A percentile compares a stretch with the other conserved stretches of the same genome.
Evolutionary conservation across 1,140 invertebrate genomes (phyloP).

Genomic region (Scaptomyza pallida): DNA sequence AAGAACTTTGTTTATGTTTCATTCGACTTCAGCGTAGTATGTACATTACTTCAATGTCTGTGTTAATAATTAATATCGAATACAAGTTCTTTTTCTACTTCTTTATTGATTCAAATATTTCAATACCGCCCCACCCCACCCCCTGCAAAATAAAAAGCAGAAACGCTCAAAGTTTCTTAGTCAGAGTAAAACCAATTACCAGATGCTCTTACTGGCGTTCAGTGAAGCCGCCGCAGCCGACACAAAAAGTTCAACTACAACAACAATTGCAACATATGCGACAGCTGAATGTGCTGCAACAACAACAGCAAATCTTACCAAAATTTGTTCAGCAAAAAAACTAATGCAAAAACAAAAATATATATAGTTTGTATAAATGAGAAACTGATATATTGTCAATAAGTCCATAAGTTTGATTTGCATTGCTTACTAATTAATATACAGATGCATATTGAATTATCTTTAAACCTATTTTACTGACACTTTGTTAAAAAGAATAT

Average conservation of each 20-base stretch:
- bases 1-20: slow-evolving; percentile 18
- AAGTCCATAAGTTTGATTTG: slow-evolving; percentile 59
- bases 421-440: slow-evolving; percentile 65
- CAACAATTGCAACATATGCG: slow-evolving; percentile 16
- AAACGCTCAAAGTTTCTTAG: slow-evolving; percentile 47
- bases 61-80: slow-evolving; percentile 7
- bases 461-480: slow-evolving; percentile 62
- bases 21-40: not conserved
- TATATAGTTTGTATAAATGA: slow-evolving; percentile 53
- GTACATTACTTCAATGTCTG: slow-evolving; percentile 26
- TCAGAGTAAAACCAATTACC: slow-evolving; percentile 51
- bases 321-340: slow-evolving; percentile 56
- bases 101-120: slow-evolving; percentile 38
- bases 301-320: slow-evolving; percentile 23
- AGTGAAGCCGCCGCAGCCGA: slow-evolving; percentile 33
- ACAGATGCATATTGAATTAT: slow-evolving; percentile 41
- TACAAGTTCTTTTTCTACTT: slow-evolving; percentile 18
- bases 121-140: slow-evolving; percentile 11
- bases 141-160: slow-evolving; percentile 25
- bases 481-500: slow-evolving; percentile 56
- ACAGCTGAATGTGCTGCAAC: slow-evolving; percentile 14
- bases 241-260: slow-evolving; percentile 15
- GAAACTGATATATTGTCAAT: slow-evolving; percentile 17
- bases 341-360: slow-evolving; percentile 15
- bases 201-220: slow-evolving; percentile 62